phyloP scores from a whole-genome alignment of 2,113 vertebrate genomes.

The Daphoenositta chrysoptera region DNA sequence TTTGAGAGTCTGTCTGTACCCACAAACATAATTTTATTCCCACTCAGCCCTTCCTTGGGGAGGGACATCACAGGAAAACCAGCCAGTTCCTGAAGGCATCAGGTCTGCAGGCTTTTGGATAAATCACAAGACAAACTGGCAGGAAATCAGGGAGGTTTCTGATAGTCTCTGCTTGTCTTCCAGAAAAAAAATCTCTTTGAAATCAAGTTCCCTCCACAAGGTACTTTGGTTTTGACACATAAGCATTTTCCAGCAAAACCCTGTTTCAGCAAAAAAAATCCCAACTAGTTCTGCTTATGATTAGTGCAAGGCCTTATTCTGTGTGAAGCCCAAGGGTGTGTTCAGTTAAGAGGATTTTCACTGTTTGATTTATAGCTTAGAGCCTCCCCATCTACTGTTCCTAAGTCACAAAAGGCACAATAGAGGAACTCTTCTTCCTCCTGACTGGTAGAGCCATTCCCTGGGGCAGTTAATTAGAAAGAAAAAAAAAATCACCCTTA shows the following conservation, averaged over 20 bases:
- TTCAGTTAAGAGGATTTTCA: slow-evolving; percentile 45
- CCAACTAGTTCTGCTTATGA: neutral
- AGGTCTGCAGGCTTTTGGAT: neutral
- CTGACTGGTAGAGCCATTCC: neutral
- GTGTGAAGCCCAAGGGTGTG: slow-evolving; percentile 31
- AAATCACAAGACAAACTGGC: neutral
- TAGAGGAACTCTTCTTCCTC: neutral
- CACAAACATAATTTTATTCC: neutral
- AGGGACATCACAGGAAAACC: neutral
- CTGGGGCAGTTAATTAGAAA: neutral
- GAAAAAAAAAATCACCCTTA: neutral
- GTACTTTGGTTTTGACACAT: neutral
- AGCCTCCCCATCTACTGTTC: neutral
- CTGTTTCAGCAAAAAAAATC: slow-evolving; percentile 25
- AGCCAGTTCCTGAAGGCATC: neutral
- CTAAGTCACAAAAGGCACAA: slow-evolving; percentile 18
- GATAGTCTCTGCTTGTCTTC: neutral
- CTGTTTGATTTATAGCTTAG: slow-evolving; percentile 45
- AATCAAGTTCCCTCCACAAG: neutral
- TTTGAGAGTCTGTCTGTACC: neutral
- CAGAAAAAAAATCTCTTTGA: neutral
- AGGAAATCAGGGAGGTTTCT: neutral
- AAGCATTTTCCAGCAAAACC: slow-evolving; percentile 40
- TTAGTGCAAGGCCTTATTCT: slow-evolving; percentile 8
- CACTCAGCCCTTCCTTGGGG: neutral